Percentiles rank a stretch among this genome's conserved stretches.
phyloP scores from a whole-genome alignment of 2,888 invertebrate species.

The Choreutis nemorana region DNA sequence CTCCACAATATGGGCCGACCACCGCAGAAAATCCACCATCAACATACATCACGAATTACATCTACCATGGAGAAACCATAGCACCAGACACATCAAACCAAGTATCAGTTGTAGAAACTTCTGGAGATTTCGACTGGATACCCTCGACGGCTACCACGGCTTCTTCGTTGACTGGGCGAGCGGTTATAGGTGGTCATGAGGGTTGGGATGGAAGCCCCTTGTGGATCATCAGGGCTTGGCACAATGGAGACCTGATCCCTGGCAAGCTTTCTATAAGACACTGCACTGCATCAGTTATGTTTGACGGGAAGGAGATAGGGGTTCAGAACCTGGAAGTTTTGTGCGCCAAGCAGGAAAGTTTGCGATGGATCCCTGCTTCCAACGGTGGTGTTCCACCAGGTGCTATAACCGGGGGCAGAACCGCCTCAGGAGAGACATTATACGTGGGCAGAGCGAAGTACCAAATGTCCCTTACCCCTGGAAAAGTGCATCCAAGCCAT shows the following conservation, averaged over 20 bases:
- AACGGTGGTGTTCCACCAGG: conserved; percentile 61
- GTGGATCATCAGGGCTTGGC: conserved; percentile 55
- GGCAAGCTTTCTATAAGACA: conserved; percentile 54
- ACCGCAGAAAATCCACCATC: conserved; percentile 17
- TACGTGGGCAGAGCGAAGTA: conserved; percentile 66
- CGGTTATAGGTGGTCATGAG: conserved; percentile 53
- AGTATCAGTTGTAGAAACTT: conserved; percentile 35
- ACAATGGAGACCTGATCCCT: conserved; percentile 52
- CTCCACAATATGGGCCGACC: conserved; percentile 12
- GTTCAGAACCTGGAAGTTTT: conserved; percentile 55
- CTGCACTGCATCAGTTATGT: conserved; percentile 41
- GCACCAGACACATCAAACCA: conserved; percentile 16
- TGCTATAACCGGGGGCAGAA: conserved; percentile 62
- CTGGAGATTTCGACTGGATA: conserved; percentile 52
- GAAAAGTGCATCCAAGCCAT: conserved; percentile 60
- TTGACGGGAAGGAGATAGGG: conserved; percentile 44
- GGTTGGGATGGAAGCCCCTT: conserved; percentile 58
- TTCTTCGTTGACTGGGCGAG: conserved; percentile 33
- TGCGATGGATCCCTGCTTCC: conserved; percentile 61
- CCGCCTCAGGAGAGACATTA: conserved; percentile 49
- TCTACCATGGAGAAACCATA: conserved; percentile 41
- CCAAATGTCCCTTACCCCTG: conserved; percentile 65
- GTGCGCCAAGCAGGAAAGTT: conserved; percentile 35
- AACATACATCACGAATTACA: conserved; percentile 53
- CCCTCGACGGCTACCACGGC: conserved; percentile 44